Evolutionary conservation across 2,888 invertebrate species (phyloP).

Genomic region (Drosophila kuntzei): DNA sequence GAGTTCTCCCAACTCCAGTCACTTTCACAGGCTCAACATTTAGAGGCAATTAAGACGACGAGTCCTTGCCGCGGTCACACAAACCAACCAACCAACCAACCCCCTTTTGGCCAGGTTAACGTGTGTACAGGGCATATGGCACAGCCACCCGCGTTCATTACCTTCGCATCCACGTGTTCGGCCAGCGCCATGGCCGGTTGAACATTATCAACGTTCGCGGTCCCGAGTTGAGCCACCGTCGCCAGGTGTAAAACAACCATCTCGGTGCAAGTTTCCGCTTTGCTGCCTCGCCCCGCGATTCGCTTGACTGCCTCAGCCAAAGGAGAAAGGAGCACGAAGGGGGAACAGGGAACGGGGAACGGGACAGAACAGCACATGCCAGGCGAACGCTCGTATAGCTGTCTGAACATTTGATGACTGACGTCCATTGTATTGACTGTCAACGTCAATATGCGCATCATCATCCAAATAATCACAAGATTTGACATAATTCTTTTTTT

Average conservation of each 20-base stretch:
- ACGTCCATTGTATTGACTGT: slow-evolving; percentile 49
- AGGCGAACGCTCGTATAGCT: slow-evolving; percentile 32
- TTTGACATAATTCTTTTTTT: background rate
- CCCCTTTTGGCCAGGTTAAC: slow-evolving; percentile 21
- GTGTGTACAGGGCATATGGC: slow-evolving; percentile 35
- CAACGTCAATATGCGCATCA: slow-evolving; percentile 41
- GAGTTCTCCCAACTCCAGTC: slow-evolving; percentile 30
- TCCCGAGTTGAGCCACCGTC: slow-evolving; percentile 4
- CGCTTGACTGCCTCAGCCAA: slow-evolving; percentile 53
- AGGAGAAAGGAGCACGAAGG: background rate
- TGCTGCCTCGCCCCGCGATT: slow-evolving; percentile 60
- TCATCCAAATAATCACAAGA: background rate
- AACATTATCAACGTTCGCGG: slow-evolving; percentile 53
- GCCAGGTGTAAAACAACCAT: slow-evolving; percentile 73
- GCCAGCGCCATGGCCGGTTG: slow-evolving; percentile 61
- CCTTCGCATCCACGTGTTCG: slow-evolving; percentile 53
- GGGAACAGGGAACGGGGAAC: slow-evolving; percentile 4
- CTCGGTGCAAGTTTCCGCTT: slow-evolving; percentile 69
- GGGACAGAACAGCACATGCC: slow-evolving; percentile 42
- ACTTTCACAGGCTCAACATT: slow-evolving; percentile 47
- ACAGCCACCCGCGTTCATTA: slow-evolving; percentile 36
- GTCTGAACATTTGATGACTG: slow-evolving; percentile 47
- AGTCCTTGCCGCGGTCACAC: slow-evolving; percentile 39
- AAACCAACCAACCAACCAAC: slow-evolving; percentile 20
- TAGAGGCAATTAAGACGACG: slow-evolving; percentile 72